Conservation (phyloP, 2,113 vertebrate species). For the Erythrolamprus reginae region DNA sequence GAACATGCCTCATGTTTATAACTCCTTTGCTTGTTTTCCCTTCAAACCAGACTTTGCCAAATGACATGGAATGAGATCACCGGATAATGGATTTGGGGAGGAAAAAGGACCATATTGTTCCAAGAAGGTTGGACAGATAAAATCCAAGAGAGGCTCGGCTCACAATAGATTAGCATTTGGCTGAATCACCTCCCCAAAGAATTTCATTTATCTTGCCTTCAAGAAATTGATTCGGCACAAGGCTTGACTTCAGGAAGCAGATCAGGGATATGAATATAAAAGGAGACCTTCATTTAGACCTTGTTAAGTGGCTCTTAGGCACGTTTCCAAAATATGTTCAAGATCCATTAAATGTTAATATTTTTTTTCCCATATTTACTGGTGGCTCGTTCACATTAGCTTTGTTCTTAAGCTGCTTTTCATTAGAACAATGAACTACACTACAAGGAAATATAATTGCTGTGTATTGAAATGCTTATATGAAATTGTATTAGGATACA, state of each 20-base stretch:
- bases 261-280: slow-evolving; percentile 1
- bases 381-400: neutral
- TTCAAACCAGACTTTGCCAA: slow-evolving; percentile 25
- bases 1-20: slow-evolving; percentile 27
- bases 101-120: neutral
- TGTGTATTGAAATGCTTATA: neutral
- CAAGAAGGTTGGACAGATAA: slow-evolving; percentile 4
- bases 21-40: slow-evolving; percentile 39
- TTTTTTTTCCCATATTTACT: neutral
- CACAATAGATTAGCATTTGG: slow-evolving; percentile 1
- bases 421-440: neutral
- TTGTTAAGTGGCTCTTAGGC: neutral
- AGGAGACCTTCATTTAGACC: neutral
- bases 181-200: neutral
- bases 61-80: slow-evolving; percentile 12
- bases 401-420: neutral
- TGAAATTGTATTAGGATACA: neutral
- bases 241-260: neutral
- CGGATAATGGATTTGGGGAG: slow-evolving; percentile 10
- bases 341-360: neutral
- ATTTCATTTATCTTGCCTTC: slow-evolving; percentile 20
- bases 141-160: neutral
- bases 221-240: slow-evolving; percentile 1
- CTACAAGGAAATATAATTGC: neutral
- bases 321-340: neutral